phyloP scores from a whole-genome alignment of 2,888 invertebrate species.

The Athripsodes cinereus region DNA sequence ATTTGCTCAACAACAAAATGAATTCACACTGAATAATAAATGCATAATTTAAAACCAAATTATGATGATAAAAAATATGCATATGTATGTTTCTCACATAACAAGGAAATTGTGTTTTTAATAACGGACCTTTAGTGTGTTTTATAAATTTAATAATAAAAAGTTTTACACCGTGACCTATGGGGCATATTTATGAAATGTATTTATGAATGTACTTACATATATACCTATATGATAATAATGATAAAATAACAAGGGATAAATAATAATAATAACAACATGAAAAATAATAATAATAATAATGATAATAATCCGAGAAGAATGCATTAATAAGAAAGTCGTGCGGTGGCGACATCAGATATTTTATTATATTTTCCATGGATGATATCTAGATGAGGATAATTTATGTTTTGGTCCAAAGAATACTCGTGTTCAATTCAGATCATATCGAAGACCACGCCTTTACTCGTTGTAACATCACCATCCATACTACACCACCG shows the following conservation, averaged over 20 bases:
- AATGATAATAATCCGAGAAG: slow-evolving; percentile 2
- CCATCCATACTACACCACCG: not conserved
- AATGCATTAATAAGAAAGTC: slow-evolving; percentile 1
- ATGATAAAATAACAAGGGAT: not conserved
- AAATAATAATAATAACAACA: not conserved
- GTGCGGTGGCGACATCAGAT: slow-evolving; percentile 3
- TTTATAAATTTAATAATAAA: not conserved
- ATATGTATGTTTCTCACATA: too few relatives aligned
- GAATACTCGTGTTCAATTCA: slow-evolving; percentile 14
- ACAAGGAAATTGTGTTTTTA: too few relatives aligned
- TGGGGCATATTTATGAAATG: not conserved
- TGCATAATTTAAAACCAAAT: too few relatives aligned
- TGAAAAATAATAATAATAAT: not conserved
- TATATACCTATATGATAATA: too few relatives aligned
- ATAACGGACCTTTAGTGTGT: too few relatives aligned
- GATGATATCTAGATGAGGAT: slow-evolving; percentile 11
- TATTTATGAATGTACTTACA: not conserved
- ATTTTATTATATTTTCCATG: slow-evolving; percentile 9
- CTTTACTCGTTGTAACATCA: slow-evolving; percentile 3
- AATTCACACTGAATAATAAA: too few relatives aligned
- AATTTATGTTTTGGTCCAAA: slow-evolving; percentile 14
- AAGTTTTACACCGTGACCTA: not conserved
- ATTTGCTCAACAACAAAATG: too few relatives aligned
- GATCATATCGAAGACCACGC: slow-evolving; percentile 19
- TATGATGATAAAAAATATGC: too few relatives aligned